Percentiles rank a stretch among this genome's conserved stretches.
Evolutionary conservation across 2,797 vertebrate species (phyloP).

Genomic region (Cygnus olor): DNA sequence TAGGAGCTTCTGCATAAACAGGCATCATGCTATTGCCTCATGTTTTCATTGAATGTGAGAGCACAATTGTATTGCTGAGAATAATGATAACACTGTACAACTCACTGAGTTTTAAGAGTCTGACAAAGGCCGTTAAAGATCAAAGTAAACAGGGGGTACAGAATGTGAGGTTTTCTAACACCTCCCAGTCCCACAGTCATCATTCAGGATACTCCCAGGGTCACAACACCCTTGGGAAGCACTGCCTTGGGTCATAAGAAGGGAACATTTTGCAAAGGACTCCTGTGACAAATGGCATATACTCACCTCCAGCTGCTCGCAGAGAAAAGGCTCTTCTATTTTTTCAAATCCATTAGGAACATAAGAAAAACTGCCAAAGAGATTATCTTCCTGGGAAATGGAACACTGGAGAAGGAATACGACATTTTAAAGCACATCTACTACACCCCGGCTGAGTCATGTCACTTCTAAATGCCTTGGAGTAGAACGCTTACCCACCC

Average conservation of each 20-base stretch:
- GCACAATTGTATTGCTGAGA: not conserved
- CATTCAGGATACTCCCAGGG: not conserved
- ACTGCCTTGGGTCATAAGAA: not conserved
- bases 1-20: not conserved
- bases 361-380: not conserved
- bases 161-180: not conserved
- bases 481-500: not conserved
- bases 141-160: not conserved
- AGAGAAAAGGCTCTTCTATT: not conserved
- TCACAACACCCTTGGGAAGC: not conserved
- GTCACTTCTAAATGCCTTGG: conserved; percentile 13
- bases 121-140: not conserved
- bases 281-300: not conserved
- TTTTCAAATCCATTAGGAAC: not conserved
- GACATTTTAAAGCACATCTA: not conserved
- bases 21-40: not conserved
- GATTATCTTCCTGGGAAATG: not conserved
- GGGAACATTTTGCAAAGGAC: not conserved
- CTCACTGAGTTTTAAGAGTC: not conserved
- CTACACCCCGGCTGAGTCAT: not conserved
- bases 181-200: not conserved
- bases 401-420: not conserved
- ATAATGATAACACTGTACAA: not conserved
- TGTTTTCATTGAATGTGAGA: not conserved
- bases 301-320: not conserved